Base-by-base conservation (phyloP, 2,888 invertebrate genomes). In the Hydriomena furcata region DNA sequence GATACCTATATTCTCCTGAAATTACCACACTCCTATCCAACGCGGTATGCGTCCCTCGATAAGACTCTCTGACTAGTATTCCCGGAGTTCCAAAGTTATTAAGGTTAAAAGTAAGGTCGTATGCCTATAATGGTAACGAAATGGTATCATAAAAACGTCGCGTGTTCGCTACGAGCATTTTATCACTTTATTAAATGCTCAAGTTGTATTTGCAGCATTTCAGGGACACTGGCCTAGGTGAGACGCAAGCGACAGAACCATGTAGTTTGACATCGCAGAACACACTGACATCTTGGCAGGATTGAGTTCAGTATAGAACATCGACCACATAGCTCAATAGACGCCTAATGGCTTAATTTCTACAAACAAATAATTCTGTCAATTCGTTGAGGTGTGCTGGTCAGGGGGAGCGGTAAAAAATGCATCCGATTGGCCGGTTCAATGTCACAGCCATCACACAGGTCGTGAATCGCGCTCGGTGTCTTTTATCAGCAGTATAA, bases 121-220 rank as follows among this genome's bases (percentile, higher is more conserved):
- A 72, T 56, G 65, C 66, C 58, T 60, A 63, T 68, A 76, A 71
- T 70, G 60, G 65, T 68, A 71, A 71, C 70, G 70, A 67, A 77
- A 78, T 68, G 63, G 68, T 73, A 71, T 74, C 71, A 72, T 78
- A 77, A 82, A 81, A 73, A 73, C 71, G 76, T 83, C 76, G 83
- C 82, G 81, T 83, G 82, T 71, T 71, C 61, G 62, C 63, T 60
- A 66, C 69, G 72, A 78, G 65, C 73, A 67, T 77, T 84, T 83
- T 79, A 85, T 84, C 79, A 81, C 82, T 81, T 80, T 83, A 84
- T 82, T 84, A 82, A 83, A 80, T 75, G 77, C 74, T 76, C 56
- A 56, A 72, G 73, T 74, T 65, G 73, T 71, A 78, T 71, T 66
- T 70, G 64, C 63, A 69, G 66, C 60, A 59, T 63, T 63, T 58